Base-by-base conservation (phyloP, 2,797 vertebrate species). In the Ceryle rudis region DNA sequence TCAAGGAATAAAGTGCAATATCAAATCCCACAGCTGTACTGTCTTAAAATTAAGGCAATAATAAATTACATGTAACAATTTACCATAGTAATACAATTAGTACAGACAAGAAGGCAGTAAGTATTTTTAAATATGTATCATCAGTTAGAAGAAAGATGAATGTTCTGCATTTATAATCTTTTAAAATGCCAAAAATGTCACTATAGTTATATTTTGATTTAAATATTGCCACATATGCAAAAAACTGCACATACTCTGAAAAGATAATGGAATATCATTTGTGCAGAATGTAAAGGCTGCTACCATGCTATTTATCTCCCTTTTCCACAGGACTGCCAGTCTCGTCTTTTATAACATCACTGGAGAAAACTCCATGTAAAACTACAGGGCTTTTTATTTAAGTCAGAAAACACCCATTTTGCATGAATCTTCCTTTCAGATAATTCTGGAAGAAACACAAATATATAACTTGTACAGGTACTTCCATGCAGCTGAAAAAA, bases 361-460 rank as follows among this genome's bases (percentile, higher is more conserved):
- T 35, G 19, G 18, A 86, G 41, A 92, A 91, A 17, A 90, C 25
- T 78, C 26, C 75, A 41, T 8, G 54, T 44, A 81, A 79, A 94
- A 84, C 20, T 58, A 61, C 1, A 23, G 26, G 3, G 2, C 0
- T 26, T 44, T 70, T 58, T 57, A 13, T 61, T 69, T 6, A 87
- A 84, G 52, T 52, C 54, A 0, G 23, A 84, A 67, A 83, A 73
- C 14, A 91, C 41, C 14, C 14, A 60, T 67, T 95, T 91, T 70
- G 13, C 55, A 89, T 54, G 25, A 93, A 72, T 69, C 54, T 88
- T 93, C 54, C 89, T 75, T 88, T 78, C 67, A 82, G 47, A 35
- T 79, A 93, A 62, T 44, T 78, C 47, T 91, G 69, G 70, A 91
- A 91, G 87, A 95, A 91, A 90, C 14, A 88, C 14, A 49, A 75